phyloP scores from a whole-genome alignment of 1,140 invertebrate species.

The Acromyrmex heyeri region DNA sequence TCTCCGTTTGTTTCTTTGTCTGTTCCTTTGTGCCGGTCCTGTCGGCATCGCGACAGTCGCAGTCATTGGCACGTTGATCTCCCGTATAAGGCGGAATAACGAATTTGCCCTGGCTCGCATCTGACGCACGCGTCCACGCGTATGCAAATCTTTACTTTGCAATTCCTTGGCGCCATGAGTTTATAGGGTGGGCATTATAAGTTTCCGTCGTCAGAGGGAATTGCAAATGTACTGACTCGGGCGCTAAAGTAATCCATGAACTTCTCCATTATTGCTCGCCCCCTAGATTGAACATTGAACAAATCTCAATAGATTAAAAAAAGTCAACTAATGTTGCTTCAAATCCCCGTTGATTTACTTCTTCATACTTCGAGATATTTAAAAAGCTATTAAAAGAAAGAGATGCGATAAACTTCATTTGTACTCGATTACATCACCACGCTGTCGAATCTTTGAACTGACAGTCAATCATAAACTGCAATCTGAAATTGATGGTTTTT shows the following conservation, averaged over 20 bases:
- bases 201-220: constrained; percentile 41
- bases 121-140: constrained; percentile 36
- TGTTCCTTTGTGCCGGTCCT: constrained; percentile 3
- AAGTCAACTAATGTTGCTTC: background rate
- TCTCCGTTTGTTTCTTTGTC: constrained; percentile 10
- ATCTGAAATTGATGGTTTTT: background rate
- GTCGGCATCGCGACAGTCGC: constrained; percentile 10
- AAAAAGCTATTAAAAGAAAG: background rate
- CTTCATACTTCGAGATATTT: background rate
- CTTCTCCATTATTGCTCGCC: background rate
- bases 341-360: background rate
- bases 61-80: constrained; percentile 63
- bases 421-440: background rate
- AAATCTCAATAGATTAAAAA: background rate
- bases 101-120: constrained; percentile 54
- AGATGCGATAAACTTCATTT: background rate
- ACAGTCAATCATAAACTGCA: constrained; percentile 1
- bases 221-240: constrained; percentile 25
- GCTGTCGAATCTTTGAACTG: background rate
- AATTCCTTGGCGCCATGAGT: constrained; percentile 3
- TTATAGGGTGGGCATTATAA: constrained; percentile 43
- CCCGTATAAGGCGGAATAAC: constrained; percentile 60
- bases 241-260: constrained; percentile 6
- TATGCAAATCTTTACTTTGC: constrained; percentile 69
- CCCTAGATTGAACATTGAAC: background rate